Evolutionary conservation across 2,888 invertebrate species (phyloP).

Genomic region (Temnothorax unifasciatus): DNA sequence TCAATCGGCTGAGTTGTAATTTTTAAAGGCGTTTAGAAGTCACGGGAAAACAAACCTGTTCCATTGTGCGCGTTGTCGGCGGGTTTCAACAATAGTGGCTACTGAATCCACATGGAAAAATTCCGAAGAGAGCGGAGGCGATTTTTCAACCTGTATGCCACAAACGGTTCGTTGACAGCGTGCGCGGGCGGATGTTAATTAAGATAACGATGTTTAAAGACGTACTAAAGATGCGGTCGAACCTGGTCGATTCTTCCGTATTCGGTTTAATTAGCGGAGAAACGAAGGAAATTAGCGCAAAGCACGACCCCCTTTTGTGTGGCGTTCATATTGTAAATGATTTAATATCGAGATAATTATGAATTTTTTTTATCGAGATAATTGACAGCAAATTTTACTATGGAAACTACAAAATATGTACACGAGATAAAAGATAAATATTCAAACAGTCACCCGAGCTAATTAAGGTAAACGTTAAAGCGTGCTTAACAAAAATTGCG

Average conservation of each 20-base stretch:
- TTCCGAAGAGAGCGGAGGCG: slow-evolving; percentile 18
- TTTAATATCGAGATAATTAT: slow-evolving; percentile 19
- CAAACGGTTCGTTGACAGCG: slow-evolving; percentile 61
- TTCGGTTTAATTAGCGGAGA: slow-evolving; percentile 31
- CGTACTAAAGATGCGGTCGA: slow-evolving; percentile 42
- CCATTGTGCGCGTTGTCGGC: slow-evolving; percentile 16
- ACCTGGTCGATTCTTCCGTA: background rate
- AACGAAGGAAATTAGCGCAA: slow-evolving; percentile 29
- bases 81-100: slow-evolving; percentile 22
- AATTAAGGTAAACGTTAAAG: background rate
- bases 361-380: slow-evolving; percentile 18
- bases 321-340: background rate
- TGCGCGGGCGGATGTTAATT: slow-evolving; percentile 66
- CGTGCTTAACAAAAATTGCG: background rate
- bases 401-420: background rate
- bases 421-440: background rate
- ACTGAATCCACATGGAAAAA: slow-evolving; percentile 8
- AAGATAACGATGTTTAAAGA: slow-evolving; percentile 72
- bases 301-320: slow-evolving; percentile 3
- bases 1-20: slow-evolving; percentile 43
- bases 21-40: slow-evolving; percentile 39
- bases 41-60: background rate
- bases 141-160: slow-evolving; percentile 58
- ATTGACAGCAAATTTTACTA: background rate
- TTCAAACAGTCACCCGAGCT: background rate